phyloP scores from a whole-genome alignment of 2,888 invertebrate genomes.

The Drosophila mulleri region DNA sequence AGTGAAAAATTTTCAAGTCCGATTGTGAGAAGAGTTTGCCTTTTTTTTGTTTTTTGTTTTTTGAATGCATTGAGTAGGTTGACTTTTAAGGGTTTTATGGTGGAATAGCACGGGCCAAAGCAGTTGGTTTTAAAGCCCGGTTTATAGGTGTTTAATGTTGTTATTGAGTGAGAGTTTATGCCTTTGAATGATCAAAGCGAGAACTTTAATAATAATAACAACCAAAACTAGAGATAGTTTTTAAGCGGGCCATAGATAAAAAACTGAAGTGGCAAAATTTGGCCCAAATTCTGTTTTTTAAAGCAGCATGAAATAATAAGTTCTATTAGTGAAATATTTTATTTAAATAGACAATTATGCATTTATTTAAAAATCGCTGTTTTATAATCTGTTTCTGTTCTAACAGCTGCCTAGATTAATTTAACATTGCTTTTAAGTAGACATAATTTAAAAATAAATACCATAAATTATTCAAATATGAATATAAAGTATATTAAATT shows the following conservation, averaged over 20 bases:
- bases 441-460: too few relatives aligned
- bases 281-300: not conserved
- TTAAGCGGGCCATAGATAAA: not conserved
- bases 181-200: not conserved
- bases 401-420: too few relatives aligned
- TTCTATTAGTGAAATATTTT: not conserved
- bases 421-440: too few relatives aligned
- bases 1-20: constrained; percentile 48
- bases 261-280: not conserved
- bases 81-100: constrained; percentile 55
- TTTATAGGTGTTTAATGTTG: constrained; percentile 19
- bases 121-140: constrained; percentile 11
- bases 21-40: constrained; percentile 30
- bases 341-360: too few relatives aligned
- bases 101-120: constrained; percentile 16
- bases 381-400: too few relatives aligned
- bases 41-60: constrained; percentile 7
- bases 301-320: not conserved
- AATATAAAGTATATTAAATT: too few relatives aligned
- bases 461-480: too few relatives aligned
- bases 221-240: not conserved
- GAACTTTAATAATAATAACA: not conserved
- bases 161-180: not conserved
- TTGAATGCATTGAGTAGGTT: constrained; percentile 23
- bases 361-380: too few relatives aligned